Base-by-base conservation (phyloP, 1,140 invertebrate species). In the Polypedilum pembai region DNA sequence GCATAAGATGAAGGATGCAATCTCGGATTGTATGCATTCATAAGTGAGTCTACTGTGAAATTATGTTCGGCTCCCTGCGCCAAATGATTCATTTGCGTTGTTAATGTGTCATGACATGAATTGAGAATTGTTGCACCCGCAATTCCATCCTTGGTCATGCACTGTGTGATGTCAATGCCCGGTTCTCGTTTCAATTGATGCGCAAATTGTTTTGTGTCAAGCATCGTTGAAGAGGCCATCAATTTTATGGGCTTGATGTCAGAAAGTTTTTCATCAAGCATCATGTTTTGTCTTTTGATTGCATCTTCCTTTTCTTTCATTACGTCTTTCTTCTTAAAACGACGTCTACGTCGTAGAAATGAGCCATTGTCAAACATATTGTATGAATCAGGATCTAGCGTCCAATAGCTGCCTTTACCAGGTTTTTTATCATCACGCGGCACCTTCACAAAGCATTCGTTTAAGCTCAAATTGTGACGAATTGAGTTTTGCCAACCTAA, bases 291-390 rank as follows among this genome's bases (percentile, higher is more conserved):
- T 7, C 92, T 85, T 79, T 94, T 94, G 17, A 93, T 76, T 0
- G 91, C 90, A 78, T 95, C 93, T 77, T 95, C 93, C 78, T 95
- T 95, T 78, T 95, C 93, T 76, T 91, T 89, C 20, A 93, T 78
- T 0, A 91, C 93, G 81, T 97, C 94, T 80, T 97, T 98, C 84
- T 98, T 98, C 85, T 98, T 99, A 83, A 98, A 99, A 3, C 95
- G 89, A 75, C 95, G 86, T 41, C 94, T 85, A 8, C 96, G 87
- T n/a, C 96, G 85, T 75, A 98, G 84, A 80, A 96, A 98, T 8
- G 94, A 96, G 0, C 97, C 96, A 79, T 98, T 97, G 79, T 99
- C 96, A 83, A 99, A 99, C 97, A 99, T 98, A 81, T 98, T 98
- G 79, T 96, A 94, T 0, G 91, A 95, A 80, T 98, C 95, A 0